phyloP scores from a whole-genome alignment of 2,888 invertebrate species.

The Agrenia bidenticulata region DNA sequence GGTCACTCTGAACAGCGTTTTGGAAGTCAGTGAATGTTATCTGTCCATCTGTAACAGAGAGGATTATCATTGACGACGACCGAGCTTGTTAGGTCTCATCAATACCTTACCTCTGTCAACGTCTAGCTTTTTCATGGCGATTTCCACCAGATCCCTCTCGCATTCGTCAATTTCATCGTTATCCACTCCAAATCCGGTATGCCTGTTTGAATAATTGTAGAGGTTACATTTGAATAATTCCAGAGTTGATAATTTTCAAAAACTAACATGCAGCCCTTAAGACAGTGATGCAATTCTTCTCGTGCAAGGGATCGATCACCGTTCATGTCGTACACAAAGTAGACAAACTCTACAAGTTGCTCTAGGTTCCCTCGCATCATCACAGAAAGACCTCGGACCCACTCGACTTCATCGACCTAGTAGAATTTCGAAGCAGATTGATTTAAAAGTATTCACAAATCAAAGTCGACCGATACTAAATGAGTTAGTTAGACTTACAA shows the following conservation, averaged over 20 bases:
- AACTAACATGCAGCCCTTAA: slow-evolving; percentile 41
- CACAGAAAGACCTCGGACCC: slow-evolving; percentile 39
- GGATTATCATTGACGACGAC: too few relatives aligned
- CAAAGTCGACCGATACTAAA: too few relatives aligned
- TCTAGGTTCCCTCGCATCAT: slow-evolving; percentile 46
- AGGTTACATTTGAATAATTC: too few relatives aligned
- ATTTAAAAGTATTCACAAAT: too few relatives aligned
- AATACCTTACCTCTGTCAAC: slow-evolving; percentile 26
- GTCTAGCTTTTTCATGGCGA: slow-evolving; percentile 42
- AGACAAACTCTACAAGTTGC: slow-evolving; percentile 43
- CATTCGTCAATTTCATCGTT: slow-evolving; percentile 48
- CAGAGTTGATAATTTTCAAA: too few relatives aligned
- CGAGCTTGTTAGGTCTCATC: too few relatives aligned
- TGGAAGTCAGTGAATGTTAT: slow-evolving; percentile 45
- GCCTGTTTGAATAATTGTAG: too few relatives aligned
- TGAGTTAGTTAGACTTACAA: too few relatives aligned
- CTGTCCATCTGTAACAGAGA: slow-evolving; percentile 34
- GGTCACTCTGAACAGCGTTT: slow-evolving; percentile 35
- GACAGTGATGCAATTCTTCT: slow-evolving; percentile 48
- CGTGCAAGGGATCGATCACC: slow-evolving; percentile 47
- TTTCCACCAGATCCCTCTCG: slow-evolving; percentile 48
- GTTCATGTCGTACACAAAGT: slow-evolving; percentile 45
- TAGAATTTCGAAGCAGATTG: background rate
- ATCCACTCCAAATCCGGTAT: slow-evolving; percentile 45
- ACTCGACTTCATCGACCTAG: slow-evolving; percentile 34